phyloP scores from a whole-genome alignment of 2,113 vertebrate genomes.

The Pomatorhinus ruficollis region DNA sequence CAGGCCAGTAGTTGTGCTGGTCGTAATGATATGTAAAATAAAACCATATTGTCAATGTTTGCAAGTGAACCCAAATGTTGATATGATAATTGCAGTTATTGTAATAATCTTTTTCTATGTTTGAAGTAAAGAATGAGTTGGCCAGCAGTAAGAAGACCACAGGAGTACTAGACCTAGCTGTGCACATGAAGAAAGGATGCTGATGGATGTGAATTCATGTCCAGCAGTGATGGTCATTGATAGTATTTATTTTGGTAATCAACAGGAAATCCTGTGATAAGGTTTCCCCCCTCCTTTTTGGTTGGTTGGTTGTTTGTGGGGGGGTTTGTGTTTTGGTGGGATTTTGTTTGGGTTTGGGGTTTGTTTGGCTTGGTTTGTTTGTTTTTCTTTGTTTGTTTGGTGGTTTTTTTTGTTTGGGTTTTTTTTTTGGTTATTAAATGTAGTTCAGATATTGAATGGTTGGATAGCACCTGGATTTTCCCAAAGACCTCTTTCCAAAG shows the following conservation, averaged over 20 bases:
- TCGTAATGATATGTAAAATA: background rate
- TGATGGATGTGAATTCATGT: background rate
- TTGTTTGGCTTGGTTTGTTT: no score
- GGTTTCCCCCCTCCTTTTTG: fast-evolving
- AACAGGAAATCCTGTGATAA: background rate
- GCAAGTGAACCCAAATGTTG: background rate
- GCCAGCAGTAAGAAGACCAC: background rate
- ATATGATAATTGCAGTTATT: background rate
- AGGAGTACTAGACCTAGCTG: background rate
- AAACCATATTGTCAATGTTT: background rate
- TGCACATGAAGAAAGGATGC: background rate
- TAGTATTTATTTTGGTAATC: background rate
- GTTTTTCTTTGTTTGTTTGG: no score
- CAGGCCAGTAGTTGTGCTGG: background rate
- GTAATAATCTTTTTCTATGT: background rate
- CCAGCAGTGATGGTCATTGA: background rate
- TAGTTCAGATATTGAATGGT: background rate
- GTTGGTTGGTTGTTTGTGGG: background rate
- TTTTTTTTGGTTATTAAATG: background rate
- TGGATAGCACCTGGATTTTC: background rate
- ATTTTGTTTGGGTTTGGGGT: background rate
- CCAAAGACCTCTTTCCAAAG: background rate
- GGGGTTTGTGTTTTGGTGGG: background rate
- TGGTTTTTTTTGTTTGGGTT: background rate
- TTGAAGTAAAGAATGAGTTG: background rate